phyloP scores from a whole-genome alignment of 2,797 vertebrate species.

The Alexandromys oeconomus region DNA sequence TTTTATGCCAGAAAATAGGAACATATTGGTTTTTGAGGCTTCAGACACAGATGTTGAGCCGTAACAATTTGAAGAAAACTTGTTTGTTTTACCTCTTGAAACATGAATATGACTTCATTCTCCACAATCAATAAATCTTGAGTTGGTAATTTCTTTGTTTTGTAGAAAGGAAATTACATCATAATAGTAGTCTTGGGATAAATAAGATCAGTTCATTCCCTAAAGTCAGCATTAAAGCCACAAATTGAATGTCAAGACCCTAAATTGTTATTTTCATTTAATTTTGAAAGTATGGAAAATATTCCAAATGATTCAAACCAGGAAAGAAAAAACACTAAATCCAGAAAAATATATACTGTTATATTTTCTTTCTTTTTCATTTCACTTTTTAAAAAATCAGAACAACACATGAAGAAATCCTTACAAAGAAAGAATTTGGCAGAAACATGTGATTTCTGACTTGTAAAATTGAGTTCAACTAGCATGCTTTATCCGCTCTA shows the following conservation, averaged over 20 bases:
- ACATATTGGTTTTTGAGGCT: conserved; percentile 21
- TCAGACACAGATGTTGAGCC: background rate
- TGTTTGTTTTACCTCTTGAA: conserved; percentile 68
- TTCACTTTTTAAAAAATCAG: background rate
- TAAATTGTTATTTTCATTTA: conserved; percentile 73
- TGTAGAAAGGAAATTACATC: conserved; percentile 79
- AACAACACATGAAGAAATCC: conserved; percentile 10
- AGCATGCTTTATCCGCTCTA: background rate
- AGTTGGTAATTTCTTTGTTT: conserved; percentile 71
- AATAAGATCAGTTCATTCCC: conserved; percentile 67
- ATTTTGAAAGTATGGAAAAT: conserved; percentile 70
- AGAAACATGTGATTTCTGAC: conserved; percentile 24
- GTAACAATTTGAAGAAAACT: conserved; percentile 43
- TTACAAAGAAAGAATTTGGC: conserved; percentile 28
- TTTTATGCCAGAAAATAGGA: conserved; percentile 23
- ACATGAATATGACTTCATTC: conserved; percentile 76
- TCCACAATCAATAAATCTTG: conserved; percentile 72
- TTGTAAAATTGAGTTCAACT: conserved; percentile 1
- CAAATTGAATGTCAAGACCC: conserved; percentile 74
- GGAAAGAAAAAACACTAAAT: conserved; percentile 24
- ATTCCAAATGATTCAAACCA: conserved; percentile 30
- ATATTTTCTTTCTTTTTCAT: background rate
- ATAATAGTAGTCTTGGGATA: conserved; percentile 79
- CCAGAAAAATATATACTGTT: conserved; percentile 18
- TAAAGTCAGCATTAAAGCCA: conserved; percentile 74